These are phyloP conservation scores for Heterochromis multidens DNA, from an alignment of 2,113 vertebrate genomes.

Conservation along the genomic window DNA sequence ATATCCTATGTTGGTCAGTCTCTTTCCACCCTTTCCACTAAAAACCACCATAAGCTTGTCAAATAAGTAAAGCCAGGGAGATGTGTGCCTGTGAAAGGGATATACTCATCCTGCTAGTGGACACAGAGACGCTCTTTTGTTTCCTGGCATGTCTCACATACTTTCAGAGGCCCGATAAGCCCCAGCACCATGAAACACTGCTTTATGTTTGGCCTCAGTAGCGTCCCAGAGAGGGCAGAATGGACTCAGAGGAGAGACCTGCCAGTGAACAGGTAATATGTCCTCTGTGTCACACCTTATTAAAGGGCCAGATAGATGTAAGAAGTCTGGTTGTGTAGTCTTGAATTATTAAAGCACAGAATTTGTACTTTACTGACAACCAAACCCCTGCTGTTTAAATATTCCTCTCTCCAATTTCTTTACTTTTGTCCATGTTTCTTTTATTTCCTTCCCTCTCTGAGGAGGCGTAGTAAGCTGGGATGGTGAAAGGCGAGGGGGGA, in stretches of 20 bases:
- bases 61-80: conserved; percentile 87
- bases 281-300: conserved; percentile 75
- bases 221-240: conserved; percentile 78
- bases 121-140: conserved; percentile 90
- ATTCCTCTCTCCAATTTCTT: conserved; percentile 22
- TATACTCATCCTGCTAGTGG: conserved; percentile 81
- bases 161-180: conserved; percentile 91
- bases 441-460: conserved; percentile 25
- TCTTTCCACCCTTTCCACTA: conserved; percentile 29
- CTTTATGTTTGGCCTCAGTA: conserved; percentile 85
- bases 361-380: conserved; percentile 74
- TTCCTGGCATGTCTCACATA: conserved; percentile 92
- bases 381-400: not conserved
- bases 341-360: conserved; percentile 71
- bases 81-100: conserved; percentile 94
- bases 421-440: conserved; percentile 25
- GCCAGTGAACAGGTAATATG: conserved; percentile 80
- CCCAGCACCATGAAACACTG: conserved; percentile 83
- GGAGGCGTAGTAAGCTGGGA: conserved; percentile 70
- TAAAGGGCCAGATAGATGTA: conserved; percentile 78
- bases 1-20: not conserved
- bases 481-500: conserved; percentile 26
- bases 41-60: conserved; percentile 73
- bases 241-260: conserved; percentile 74
- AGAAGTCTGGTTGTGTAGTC: conserved; percentile 76